Conservation (phyloP, 2,113 vertebrate genomes). For the Isichthys henryi region DNA sequence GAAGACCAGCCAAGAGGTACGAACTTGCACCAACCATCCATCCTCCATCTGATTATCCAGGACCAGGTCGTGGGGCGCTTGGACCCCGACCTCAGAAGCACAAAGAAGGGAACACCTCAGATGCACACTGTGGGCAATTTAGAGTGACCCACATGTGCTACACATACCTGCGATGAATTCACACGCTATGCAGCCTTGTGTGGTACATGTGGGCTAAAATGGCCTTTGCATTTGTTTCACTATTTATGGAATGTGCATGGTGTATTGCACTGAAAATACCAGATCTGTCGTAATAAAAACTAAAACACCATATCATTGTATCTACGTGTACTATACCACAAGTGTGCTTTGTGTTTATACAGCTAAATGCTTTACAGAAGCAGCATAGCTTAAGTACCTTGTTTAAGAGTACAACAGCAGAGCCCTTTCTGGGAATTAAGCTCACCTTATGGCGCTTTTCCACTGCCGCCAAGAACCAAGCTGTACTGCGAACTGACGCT, state of each 20-base stretch:
- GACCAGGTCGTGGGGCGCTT: not conserved
- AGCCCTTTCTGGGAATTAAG: not conserved
- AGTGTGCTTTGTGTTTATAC: not conserved
- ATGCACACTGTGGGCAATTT: not conserved
- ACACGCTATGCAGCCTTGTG: not conserved
- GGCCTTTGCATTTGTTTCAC: not conserved
- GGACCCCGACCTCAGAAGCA: not conserved
- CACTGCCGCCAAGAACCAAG: not conserved
- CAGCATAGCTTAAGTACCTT: not conserved
- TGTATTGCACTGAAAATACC: not conserved
- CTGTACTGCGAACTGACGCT: not conserved
- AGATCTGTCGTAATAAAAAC: not conserved
- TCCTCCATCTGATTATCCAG: not conserved
- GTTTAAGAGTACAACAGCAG: not conserved
- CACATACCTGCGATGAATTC: not conserved
- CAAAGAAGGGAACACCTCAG: not conserved
- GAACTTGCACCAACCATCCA: not conserved
- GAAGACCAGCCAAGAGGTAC: constrained; percentile 88
- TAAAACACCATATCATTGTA: not conserved
- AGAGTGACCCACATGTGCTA: not conserved
- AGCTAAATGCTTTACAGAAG: not conserved
- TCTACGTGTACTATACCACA: not conserved
- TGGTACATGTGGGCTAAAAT: not conserved
- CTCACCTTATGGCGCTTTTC: not conserved
- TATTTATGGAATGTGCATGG: not conserved